phyloP scores from a whole-genome alignment of 2,888 invertebrate genomes.

The Drosophila acutilabella region DNA sequence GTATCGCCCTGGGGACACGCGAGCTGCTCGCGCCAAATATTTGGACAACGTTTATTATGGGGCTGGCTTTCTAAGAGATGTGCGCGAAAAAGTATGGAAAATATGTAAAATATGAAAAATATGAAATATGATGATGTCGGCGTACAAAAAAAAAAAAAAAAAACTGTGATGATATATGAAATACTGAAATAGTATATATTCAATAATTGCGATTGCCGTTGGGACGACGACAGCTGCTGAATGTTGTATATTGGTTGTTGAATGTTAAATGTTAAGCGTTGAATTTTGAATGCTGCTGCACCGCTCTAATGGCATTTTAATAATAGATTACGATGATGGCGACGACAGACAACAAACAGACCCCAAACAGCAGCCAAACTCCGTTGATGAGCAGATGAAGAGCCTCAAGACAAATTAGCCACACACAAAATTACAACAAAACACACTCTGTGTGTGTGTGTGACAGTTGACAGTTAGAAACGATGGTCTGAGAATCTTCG shows the following conservation, averaged over 20 bases:
- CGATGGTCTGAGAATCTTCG: conserved; percentile 49
- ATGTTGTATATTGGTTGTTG: background rate
- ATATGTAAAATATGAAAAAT: conserved; percentile 11
- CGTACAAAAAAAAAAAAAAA: background rate
- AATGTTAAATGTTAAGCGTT: no score
- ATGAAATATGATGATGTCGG: conserved; percentile 42
- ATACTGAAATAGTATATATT: conserved; percentile 44
- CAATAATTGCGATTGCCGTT: conserved; percentile 78
- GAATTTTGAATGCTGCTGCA: conserved; percentile 42
- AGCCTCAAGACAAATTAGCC: conserved; percentile 64
- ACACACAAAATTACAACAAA: conserved; percentile 29
- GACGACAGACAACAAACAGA: conserved; percentile 46
- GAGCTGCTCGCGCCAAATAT: conserved; percentile 71
- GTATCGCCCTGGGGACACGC: conserved; percentile 50
- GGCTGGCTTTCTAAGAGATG: conserved; percentile 50
- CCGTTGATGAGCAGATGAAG: conserved; percentile 47
- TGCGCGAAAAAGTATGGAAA: background rate
- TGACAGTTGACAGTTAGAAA: conserved; percentile 77
- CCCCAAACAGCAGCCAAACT: conserved; percentile 32
- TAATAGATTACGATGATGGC: conserved; percentile 73
- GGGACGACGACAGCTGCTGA: conserved; percentile 41
- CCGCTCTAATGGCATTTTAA: conserved; percentile 76
- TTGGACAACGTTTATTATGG: conserved; percentile 65
- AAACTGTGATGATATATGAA: conserved; percentile 33
- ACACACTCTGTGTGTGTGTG: conserved; percentile 33